Conservation (phyloP, 1,140 invertebrate species). For the Oreohelix idahoensis region DNA sequence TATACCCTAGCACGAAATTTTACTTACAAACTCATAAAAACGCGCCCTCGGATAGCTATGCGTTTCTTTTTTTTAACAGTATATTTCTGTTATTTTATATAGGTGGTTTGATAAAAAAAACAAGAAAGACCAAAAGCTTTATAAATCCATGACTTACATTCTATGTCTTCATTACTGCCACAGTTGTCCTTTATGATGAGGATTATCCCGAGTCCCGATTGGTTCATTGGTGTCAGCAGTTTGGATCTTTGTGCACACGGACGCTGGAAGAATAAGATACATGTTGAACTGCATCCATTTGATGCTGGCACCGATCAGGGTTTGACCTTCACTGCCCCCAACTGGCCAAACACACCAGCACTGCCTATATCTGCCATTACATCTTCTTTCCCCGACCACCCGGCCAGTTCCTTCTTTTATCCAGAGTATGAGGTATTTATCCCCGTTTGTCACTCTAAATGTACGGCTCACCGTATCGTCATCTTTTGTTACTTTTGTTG, state of each 20-base stretch:
- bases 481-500: not conserved
- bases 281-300: constrained; percentile 53
- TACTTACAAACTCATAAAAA: too few species aligned
- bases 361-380: constrained; percentile 56
- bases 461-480: not conserved
- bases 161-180: too few species aligned
- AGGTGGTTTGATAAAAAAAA: too few species aligned
- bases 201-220: constrained; percentile 66
- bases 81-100: too few species aligned
- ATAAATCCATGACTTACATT: too few species aligned
- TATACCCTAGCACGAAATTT: too few species aligned
- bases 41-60: too few species aligned
- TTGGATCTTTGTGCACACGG: constrained; percentile 57
- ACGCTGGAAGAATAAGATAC: constrained; percentile 53
- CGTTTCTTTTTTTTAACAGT: too few species aligned
- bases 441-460: not conserved
- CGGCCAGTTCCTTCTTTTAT: constrained; percentile 65
- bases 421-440: constrained; percentile 47
- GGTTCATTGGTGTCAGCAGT: constrained; percentile 62
- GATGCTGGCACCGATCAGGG: constrained; percentile 65
- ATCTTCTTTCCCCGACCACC: constrained; percentile 49
- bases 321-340: constrained; percentile 63
- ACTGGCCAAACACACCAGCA: constrained; percentile 57
- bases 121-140: too few species aligned
- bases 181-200: constrained; percentile 64